Evolutionary conservation across 2,113 vertebrate genomes (phyloP), one percentile per base, ranked within the genome.

Genomic region (Psittacula cyanocephala): DNA sequence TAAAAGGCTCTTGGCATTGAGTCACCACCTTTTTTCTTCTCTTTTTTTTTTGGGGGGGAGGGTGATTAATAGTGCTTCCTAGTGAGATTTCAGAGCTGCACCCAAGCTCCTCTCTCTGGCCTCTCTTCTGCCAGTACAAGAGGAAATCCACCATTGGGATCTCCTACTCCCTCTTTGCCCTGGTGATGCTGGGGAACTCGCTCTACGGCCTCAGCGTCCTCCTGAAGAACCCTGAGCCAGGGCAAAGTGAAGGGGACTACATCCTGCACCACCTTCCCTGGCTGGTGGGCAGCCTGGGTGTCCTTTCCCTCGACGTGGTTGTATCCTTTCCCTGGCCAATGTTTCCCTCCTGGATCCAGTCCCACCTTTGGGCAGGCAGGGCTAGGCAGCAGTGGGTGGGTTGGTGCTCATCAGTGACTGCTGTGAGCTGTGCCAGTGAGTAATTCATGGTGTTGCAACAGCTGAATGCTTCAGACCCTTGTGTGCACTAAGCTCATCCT

Each of bases 231-330:
- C 99, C 99, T 0, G 98, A 99, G 10, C 55, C 15, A 0, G 98
- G 98, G 18, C 98, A 99, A 72, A 90, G 96, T 0, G 98, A 99
- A 85, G 97, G 67, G 7, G 98, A 97, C 97, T 99, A 99, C 84
- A 5, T 99, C 17, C 53, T 99, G 78, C 99, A 99, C 92, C 99
- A 99, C 96, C 95, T 99, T 49, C 99, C 99, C 75, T 99, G 99
- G 99, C 98, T 99, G 27, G 96, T 99, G 23, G 99, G 99, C 96
- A 99, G 99, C 96, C 98, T 99, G 43, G 99, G 99, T 0, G 99
- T 99, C 9, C 98, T 99, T 74, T 81, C 96, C 17, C 97, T 99
- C 0, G 99, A 99, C 13, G 27, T 98, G 18, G 10, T 98, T 0
- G 98, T 99, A 99, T 98, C 98, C 98, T 98, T 97, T 64, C 3